Base-by-base conservation (phyloP, 2,888 invertebrate genomes). In the Drosophila kanekoi region DNA sequence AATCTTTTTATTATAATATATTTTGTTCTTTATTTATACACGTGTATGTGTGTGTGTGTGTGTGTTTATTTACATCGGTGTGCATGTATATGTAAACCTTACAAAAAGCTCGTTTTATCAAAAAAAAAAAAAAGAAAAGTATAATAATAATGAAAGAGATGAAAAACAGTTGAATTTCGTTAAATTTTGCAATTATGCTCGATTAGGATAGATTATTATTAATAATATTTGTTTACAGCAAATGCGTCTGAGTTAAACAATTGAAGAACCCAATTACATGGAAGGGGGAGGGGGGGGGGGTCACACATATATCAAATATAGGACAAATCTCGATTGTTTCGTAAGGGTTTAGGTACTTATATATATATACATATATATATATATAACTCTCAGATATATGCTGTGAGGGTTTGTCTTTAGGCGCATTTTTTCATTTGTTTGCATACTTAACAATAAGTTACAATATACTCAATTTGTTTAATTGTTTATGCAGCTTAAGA, bases 1-100 rank as follows among this genome's bases (percentile, higher is more conserved):
- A 35, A 23, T 33, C 20, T 4, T 49, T 47, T 65, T 43, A 28
- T 28, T 28, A 14, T 40, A 16, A n/a, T 14, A 40, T 41, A 40
- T 32, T 28, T 59, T 45, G 64, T 47, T 56, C 32, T 72, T 77
- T 64, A 66, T 80, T 77, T 20, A 49, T 59, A 69, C 63, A 58
- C 66, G 18, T 54, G n/a, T 49, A 13, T n/a, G n/a, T 43, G 32
- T 60, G 16, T 51, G 44, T 44, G 60, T 54, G 8, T 43, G 13
- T 35, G 14, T 70, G 13, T 54, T 45, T 45, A 41, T 45, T 38
- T 54, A 54, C 54, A 54, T 54, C 28, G 18, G 41, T 56, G n/a
- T 51, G 16, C 43, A 14, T 57, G n/a, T 47, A 40, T 35, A 37
- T 32, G 66, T 61, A 64, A 73, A 49, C 56, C 47, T 61, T 73